These are phyloP conservation scores for Epinotia bilunana DNA, from an alignment of 2,888 invertebrate species.

Conservation along the genomic window DNA sequence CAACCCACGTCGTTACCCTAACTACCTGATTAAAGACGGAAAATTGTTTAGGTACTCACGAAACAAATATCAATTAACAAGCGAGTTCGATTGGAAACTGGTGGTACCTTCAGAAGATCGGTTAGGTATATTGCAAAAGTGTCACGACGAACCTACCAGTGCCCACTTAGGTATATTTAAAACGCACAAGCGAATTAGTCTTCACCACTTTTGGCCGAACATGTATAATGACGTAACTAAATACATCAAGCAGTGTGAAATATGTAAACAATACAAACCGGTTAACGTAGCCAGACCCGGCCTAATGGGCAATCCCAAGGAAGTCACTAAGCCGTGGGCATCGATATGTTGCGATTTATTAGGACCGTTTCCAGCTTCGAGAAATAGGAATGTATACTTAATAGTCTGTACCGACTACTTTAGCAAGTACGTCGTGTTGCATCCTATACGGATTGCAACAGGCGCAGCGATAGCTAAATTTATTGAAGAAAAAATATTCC, in stretches of 20 bases:
- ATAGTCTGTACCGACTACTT: slow-evolving; percentile 8
- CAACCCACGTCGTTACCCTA: background rate
- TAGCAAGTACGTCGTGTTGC: slow-evolving; percentile 4
- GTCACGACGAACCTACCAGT: background rate
- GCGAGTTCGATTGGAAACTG: background rate
- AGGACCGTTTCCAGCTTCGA: background rate
- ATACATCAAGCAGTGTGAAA: background rate
- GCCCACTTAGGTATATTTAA: slow-evolving; percentile 6
- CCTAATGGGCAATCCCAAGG: background rate
- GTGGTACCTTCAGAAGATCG: background rate
- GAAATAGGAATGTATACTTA: slow-evolving; percentile 8
- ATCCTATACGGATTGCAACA: no score
- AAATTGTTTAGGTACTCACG: background rate
- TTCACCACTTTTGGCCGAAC: background rate
- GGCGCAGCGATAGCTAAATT: no score
- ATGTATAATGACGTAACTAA: background rate
- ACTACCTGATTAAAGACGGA: background rate
- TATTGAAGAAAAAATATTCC: no score
- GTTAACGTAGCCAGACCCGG: slow-evolving; percentile 3
- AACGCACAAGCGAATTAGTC: slow-evolving; percentile 3
- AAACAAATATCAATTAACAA: slow-evolving; percentile 5
- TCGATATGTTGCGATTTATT: background rate
- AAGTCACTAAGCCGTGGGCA: background rate
- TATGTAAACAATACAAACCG: slow-evolving; percentile 10
- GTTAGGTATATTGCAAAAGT: background rate